phyloP scores from a whole-genome alignment of 2,113 vertebrate species.

The Sturnira hondurensis region DNA sequence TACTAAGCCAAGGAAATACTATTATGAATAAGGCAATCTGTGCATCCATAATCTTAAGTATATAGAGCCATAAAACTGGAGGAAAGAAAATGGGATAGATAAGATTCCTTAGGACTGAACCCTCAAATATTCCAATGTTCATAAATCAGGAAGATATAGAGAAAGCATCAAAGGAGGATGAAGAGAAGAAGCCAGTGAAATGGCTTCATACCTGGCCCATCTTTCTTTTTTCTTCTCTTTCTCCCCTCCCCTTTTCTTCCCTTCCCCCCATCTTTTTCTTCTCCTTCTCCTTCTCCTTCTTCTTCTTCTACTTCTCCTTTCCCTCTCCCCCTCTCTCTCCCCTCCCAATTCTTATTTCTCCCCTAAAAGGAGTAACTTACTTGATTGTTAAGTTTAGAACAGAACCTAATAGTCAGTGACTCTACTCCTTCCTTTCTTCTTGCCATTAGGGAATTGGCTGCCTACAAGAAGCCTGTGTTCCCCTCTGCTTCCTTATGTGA shows the following conservation, averaged over 20 bases:
- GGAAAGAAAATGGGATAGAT: neutral
- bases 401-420: neutral
- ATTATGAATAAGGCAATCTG: neutral
- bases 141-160: neutral
- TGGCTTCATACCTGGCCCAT: neutral
- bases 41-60: neutral
- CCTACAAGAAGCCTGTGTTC: neutral
- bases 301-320: too few species aligned
- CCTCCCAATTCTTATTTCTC: neutral
- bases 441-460: neutral
- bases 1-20: neutral
- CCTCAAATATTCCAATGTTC: neutral
- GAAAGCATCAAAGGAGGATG: neutral
- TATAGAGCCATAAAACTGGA: neutral
- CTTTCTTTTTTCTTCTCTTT: neutral
- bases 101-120: neutral
- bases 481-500: neutral
- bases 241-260: neutral
- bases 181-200: neutral
- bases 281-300: too few species aligned
- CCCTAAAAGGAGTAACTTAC: neutral
- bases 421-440: neutral
- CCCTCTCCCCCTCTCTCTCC: neutral
- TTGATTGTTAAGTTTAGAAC: neutral
- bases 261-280: too few species aligned